Conservation (phyloP, 2,797 vertebrate species). For the Semaprochilodus insignis region DNA sequence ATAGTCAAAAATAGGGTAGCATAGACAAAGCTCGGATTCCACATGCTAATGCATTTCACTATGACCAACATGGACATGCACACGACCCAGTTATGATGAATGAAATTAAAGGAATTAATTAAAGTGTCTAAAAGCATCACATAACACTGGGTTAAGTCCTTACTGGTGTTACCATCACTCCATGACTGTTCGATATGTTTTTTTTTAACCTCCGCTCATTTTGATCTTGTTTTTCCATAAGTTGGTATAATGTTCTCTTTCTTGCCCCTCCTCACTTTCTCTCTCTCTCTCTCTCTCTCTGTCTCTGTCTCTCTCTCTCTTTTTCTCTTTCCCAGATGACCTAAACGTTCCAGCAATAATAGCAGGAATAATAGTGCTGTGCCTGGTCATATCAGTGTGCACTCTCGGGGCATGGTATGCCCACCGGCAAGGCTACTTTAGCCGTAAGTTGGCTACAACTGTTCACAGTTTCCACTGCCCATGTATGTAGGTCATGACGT, state of each 20-base stretch:
- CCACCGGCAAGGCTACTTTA: conserved; percentile 90
- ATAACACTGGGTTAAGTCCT: neutral
- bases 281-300: no score
- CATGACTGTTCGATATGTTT: neutral
- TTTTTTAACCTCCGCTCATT: neutral
- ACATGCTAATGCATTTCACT: neutral
- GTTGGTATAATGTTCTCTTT: neutral
- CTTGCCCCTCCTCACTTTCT: no score
- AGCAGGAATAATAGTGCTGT: conserved; percentile 79
- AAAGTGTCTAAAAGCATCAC: neutral
- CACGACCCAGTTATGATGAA: neutral
- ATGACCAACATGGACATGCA: neutral
- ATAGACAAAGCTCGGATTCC: no score
- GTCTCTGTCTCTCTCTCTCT: neutral
- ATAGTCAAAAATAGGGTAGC: no score
- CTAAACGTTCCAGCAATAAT: conserved; percentile 86
- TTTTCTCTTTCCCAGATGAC: conserved; percentile 81
- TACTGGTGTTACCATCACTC: neutral
- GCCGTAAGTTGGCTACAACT: conserved; percentile 83
- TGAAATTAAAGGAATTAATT: neutral
- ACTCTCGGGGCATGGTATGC: conserved; percentile 86
- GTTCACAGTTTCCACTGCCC: neutral
- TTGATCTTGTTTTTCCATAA: neutral
- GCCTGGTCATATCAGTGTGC: conserved; percentile 80
- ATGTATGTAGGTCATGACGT: conserved; percentile 25